Evolutionary conservation across 2,113 vertebrate genomes (phyloP).

Genomic region (Carollia perspicillata): DNA sequence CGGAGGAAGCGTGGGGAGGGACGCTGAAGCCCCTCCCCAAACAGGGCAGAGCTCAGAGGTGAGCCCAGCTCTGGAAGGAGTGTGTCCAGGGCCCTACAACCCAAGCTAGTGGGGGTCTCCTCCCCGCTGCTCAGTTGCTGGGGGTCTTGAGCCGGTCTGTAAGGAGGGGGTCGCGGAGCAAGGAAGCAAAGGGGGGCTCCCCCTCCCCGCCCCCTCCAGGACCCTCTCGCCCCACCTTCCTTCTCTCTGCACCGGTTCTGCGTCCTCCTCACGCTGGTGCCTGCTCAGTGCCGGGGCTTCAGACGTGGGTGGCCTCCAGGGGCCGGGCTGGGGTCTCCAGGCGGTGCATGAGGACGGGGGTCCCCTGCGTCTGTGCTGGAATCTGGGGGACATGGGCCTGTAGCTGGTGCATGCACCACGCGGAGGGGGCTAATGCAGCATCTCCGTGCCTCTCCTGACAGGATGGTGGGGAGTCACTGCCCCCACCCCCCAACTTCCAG

Average conservation of each 20-base stretch:
- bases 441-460: not conserved
- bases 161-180: fast-evolving
- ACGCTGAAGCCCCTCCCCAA: not conserved
- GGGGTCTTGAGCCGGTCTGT: fast-evolving
- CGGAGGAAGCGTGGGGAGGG: fast-evolving
- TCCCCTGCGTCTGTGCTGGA: fast-evolving
- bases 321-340: not conserved
- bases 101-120: not conserved
- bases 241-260: fast-evolving
- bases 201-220: fast-evolving
- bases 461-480: fast-evolving
- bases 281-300: not conserved
- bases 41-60: fast-evolving
- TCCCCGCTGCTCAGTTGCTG: fast-evolving
- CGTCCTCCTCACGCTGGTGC: fast-evolving
- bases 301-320: fast-evolving
- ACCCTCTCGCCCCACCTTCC: not conserved
- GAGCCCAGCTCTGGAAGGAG: not conserved
- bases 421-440: fast-evolving
- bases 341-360: fast-evolving
- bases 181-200: fast-evolving
- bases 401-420: not conserved
- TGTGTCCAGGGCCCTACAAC: fast-evolving
- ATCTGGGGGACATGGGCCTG: no score
- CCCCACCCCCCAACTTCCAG: not conserved